Percentiles rank a stretch among this genome's conserved stretches.
Conservation (phyloP, 2,888 invertebrate genomes). For the Oxytorus armatus region DNA sequence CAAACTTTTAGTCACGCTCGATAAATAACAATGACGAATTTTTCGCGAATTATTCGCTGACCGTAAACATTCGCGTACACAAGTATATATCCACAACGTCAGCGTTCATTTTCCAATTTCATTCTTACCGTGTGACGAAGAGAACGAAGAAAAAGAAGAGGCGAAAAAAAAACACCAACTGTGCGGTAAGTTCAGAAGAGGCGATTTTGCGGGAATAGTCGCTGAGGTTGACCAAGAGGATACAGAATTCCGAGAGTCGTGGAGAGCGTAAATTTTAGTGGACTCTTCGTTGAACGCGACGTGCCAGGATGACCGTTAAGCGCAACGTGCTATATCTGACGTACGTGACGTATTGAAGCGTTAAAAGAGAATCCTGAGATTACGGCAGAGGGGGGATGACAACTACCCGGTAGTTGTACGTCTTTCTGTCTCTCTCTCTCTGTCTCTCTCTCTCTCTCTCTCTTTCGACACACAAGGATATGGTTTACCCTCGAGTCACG, state of each 20-base stretch:
- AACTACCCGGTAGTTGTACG: conserved; percentile 46
- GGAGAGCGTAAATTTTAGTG: conserved; percentile 67
- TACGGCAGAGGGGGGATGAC: conserved; percentile 45
- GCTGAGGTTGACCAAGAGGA: conserved; percentile 46
- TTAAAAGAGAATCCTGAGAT: conserved; percentile 67
- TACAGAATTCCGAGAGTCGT: conserved; percentile 28
- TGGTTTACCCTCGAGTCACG: conserved; percentile 20
- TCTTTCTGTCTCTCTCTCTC: conserved; percentile 16
- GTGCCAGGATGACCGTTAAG: conserved; percentile 66
- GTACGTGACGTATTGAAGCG: conserved; percentile 70
- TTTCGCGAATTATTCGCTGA: conserved; percentile 48
- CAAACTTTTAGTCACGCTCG: conserved; percentile 48
- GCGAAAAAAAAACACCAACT: not conserved
- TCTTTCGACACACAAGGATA: conserved; percentile 43
- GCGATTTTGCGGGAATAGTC: conserved; percentile 31
- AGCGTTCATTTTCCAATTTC: conserved; percentile 13
- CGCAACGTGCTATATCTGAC: conserved; percentile 63
- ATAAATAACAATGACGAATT: conserved; percentile 55
- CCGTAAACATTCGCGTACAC: not conserved
- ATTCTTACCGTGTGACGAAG: conserved; percentile 2
- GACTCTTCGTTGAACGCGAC: conserved; percentile 62
- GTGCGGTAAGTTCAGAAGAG: conserved; percentile 25
- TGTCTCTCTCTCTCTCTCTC: conserved; percentile 7
- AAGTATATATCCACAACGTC: not conserved
- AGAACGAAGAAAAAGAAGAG: not conserved